Conservation (phyloP, 2,113 vertebrate species). For the Spermophilus dauricus region DNA sequence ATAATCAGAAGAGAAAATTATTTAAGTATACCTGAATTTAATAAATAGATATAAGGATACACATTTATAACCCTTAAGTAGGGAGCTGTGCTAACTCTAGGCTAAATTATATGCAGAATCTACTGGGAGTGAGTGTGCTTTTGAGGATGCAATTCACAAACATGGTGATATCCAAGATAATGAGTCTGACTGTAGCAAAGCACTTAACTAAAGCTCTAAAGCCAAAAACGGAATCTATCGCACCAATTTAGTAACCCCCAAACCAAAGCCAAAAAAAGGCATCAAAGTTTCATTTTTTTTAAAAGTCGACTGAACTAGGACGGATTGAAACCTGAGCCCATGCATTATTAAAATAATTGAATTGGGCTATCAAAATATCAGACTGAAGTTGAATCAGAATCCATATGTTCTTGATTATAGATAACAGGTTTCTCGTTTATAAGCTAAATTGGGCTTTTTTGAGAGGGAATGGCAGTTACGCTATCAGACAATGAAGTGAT, state of each 20-base stretch:
- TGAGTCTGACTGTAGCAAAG: neutral
- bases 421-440: slow-evolving; percentile 42
- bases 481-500: slow-evolving; percentile 42
- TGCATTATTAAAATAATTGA: slow-evolving; percentile 75
- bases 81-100: neutral
- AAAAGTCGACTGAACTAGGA: slow-evolving; percentile 56
- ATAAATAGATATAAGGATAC: neutral
- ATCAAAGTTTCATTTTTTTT: slow-evolving; percentile 65
- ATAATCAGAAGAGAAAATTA: slow-evolving; percentile 7
- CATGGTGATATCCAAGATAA: neutral
- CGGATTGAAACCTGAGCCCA: slow-evolving; percentile 54
- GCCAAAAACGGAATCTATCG: slow-evolving; percentile 49
- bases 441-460: slow-evolving; percentile 58
- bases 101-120: slow-evolving; percentile 13
- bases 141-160: slow-evolving; percentile 27
- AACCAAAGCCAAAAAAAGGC: slow-evolving; percentile 57
- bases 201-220: slow-evolving; percentile 45
- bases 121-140: neutral
- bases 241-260: slow-evolving; percentile 15
- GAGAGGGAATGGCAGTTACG: neutral
- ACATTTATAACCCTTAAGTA: neutral
- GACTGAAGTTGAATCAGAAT: slow-evolving; percentile 16
- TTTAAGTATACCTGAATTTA: slow-evolving; percentile 6
- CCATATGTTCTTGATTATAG: slow-evolving; percentile 49
- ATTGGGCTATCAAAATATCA: slow-evolving; percentile 66